Conservation (phyloP, 2,797 vertebrate species). For the Liparis tanakae region DNA sequence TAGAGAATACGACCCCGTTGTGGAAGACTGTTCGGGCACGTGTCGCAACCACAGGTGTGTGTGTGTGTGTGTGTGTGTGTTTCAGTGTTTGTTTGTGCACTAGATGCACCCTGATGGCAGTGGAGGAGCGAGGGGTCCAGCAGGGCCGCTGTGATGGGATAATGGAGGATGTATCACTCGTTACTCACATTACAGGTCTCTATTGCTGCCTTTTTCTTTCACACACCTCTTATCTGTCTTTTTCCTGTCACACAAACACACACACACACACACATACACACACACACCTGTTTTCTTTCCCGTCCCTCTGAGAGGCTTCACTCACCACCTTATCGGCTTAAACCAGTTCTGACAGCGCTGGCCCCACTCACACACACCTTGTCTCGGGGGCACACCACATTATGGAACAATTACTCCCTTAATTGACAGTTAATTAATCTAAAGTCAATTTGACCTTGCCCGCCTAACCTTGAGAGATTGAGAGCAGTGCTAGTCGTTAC, state of each 20-base stretch:
- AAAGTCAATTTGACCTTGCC: conserved; percentile 87
- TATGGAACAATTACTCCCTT: conserved; percentile 83
- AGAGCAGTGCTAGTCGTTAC: conserved; percentile 48
- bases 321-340: conserved; percentile 65
- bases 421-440: conserved; percentile 88
- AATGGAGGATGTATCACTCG: conserved; percentile 61
- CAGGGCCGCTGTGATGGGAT: conserved; percentile 45
- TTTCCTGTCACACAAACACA: conserved; percentile 8
- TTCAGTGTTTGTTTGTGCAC: conserved; percentile 34
- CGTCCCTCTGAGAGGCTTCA: conserved; percentile 49
- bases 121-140: conserved; percentile 29
- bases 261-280: conserved; percentile 22
- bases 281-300: conserved; percentile 30
- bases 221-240: conserved; percentile 18
- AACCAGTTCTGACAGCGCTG: conserved; percentile 77
- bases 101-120: conserved; percentile 41
- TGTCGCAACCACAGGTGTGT: conserved; percentile 21
- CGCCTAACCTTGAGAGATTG: conserved; percentile 79
- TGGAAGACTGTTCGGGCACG: conserved; percentile 12
- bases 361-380: conserved; percentile 70
- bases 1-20: conserved; percentile 26
- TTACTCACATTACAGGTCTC: conserved; percentile 55
- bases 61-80: conserved; percentile 29
- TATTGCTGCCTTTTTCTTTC: conserved; percentile 29
- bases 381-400: conserved; percentile 75